Evolutionary conservation across 2,888 invertebrate genomes (phyloP).

Genomic region (Ctenicera cuprea): DNA sequence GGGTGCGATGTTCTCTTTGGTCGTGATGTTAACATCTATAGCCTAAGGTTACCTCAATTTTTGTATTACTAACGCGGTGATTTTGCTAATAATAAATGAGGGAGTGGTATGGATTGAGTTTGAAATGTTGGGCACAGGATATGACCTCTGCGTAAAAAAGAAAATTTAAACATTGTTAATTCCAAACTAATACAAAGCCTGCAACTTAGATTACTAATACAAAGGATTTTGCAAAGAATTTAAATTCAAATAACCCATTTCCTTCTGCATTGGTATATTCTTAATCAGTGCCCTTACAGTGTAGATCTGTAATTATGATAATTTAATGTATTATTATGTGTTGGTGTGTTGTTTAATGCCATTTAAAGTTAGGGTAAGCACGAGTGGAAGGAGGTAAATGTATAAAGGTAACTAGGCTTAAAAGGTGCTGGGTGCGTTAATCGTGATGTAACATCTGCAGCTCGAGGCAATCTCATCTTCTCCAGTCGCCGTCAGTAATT

Average conservation of each 20-base stretch:
- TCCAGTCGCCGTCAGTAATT: constrained; percentile 50
- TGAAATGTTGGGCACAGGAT: no score
- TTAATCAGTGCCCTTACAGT: no score
- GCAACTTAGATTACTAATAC: background rate
- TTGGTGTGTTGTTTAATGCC: background rate
- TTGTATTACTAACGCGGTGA: no score
- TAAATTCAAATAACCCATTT: no score
- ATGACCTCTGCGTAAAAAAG: no score
- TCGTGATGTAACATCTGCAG: constrained; percentile 54
- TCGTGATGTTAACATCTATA: constrained; percentile 11
- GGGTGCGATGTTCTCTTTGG: background rate
- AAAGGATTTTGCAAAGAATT: no score
- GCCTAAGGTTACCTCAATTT: background rate
- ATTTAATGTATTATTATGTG: no score
- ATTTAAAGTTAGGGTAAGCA: constrained; percentile 14
- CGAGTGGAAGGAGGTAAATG: background rate
- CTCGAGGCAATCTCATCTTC: constrained; percentile 54
- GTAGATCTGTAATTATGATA: constrained; percentile 1
- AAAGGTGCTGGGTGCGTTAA: constrained; percentile 36
- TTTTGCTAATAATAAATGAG: background rate
- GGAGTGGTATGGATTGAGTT: background rate
- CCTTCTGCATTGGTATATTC: background rate
- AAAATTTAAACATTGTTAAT: no score
- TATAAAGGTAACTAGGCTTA: constrained; percentile 23
- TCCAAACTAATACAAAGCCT: no score